These are phyloP conservation scores for Oscheius sp. DNA, from an alignment of 2,888 invertebrate genomes.

Conservation along the genomic window DNA sequence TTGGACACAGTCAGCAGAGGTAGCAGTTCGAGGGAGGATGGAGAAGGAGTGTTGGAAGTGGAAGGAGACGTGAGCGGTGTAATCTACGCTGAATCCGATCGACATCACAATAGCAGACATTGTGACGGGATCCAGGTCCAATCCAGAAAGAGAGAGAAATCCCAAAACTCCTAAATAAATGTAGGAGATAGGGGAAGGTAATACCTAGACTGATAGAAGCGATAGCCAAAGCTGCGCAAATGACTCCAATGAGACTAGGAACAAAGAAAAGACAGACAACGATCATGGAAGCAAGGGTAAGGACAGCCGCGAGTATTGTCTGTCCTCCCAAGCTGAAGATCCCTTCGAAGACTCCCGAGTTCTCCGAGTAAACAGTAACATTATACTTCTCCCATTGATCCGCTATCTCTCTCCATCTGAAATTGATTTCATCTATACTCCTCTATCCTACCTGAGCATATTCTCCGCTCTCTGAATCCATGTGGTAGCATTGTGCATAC, in stretches of 20 bases:
- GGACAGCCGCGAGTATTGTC: constrained; percentile 33
- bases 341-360: constrained; percentile 45
- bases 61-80: constrained; percentile 45
- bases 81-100: constrained; percentile 47
- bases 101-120: constrained; percentile 45
- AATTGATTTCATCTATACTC: not conserved
- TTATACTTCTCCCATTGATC: constrained; percentile 38
- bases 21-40: constrained; percentile 25
- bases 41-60: constrained; percentile 39
- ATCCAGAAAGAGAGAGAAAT: constrained; percentile 32
- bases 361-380: constrained; percentile 40
- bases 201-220: constrained; percentile 37
- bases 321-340: constrained; percentile 24
- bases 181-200: constrained; percentile 35
- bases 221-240: constrained; percentile 38
- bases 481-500: constrained; percentile 37
- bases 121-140: constrained; percentile 44
- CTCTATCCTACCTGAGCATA: constrained; percentile 33
- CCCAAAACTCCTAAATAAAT: constrained; percentile 46
- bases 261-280: constrained; percentile 44
- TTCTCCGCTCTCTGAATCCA: constrained; percentile 40
- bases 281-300: constrained; percentile 41
- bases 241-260: constrained; percentile 38
- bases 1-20: constrained; percentile 27
- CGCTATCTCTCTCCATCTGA: constrained; percentile 40